Conservation (phyloP, 1,140 invertebrate species). For the Lordiphosa clarofinis region DNA sequence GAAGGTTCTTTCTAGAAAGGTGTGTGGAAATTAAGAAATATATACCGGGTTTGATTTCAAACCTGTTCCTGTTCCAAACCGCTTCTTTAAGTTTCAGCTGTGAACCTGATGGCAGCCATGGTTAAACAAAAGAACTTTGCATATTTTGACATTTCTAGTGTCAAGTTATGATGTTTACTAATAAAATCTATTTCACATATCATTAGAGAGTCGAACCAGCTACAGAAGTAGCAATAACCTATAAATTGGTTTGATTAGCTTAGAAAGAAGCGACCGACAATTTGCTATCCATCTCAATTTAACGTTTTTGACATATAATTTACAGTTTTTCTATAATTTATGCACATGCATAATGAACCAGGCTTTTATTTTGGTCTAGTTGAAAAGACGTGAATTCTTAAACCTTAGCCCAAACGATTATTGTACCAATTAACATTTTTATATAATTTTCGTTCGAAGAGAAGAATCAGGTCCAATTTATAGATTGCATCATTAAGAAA, state of each 20-base stretch:
- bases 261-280: slow-evolving; percentile 1
- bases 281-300: not conserved
- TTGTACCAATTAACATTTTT: slow-evolving; percentile 60
- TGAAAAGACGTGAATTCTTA: slow-evolving; percentile 25
- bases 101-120: no score
- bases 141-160: slow-evolving; percentile 6
- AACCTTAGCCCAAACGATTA: slow-evolving; percentile 40
- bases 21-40: not conserved
- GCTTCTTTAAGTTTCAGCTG: no score
- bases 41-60: no score
- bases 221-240: slow-evolving; percentile 8
- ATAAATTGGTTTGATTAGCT: slow-evolving; percentile 8
- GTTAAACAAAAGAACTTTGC: not conserved
- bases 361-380: slow-evolving; percentile 6
- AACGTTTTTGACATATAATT: slow-evolving; percentile 48
- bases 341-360: slow-evolving; percentile 60
- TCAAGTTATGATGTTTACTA: slow-evolving; percentile 8
- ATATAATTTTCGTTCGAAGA: slow-evolving; percentile 46
- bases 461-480: slow-evolving; percentile 3
- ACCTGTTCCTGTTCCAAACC: no score
- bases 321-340: slow-evolving; percentile 58
- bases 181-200: slow-evolving; percentile 11
- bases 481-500: slow-evolving; percentile 16
- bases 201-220: slow-evolving; percentile 1
- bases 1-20: slow-evolving; percentile 1